phyloP scores from a whole-genome alignment of 2,888 invertebrate species.

The Sminthurides aquaticus region DNA sequence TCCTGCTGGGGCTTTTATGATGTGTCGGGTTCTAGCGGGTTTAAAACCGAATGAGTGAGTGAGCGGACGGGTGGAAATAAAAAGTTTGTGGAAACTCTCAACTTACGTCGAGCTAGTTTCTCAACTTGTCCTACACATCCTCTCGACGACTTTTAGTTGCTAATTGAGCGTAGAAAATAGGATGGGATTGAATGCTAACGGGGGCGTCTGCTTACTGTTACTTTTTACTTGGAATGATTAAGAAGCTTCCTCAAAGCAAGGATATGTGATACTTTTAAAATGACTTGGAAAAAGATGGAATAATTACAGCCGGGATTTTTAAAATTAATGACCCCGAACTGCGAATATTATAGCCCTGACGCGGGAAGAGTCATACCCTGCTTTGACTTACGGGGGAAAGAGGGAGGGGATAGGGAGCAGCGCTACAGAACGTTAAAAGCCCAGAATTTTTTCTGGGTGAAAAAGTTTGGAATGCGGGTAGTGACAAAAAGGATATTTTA shows the following conservation, averaged over 20 bases:
- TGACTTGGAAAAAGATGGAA: neutral
- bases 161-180: neutral
- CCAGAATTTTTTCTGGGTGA: too few relatives aligned
- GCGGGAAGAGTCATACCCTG: neutral
- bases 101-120: neutral
- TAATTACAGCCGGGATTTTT: neutral
- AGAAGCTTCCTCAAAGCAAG: neutral
- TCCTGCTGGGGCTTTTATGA: too few relatives aligned
- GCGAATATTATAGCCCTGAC: neutral
- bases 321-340: neutral
- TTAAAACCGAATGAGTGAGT: too few relatives aligned
- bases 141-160: neutral
- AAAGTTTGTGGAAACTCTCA: neutral
- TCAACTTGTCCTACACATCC: neutral
- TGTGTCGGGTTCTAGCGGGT: too few relatives aligned
- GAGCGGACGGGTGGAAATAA: too few relatives aligned
- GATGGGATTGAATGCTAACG: neutral
- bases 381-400: too few relatives aligned
- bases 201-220: neutral
- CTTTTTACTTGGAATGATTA: neutral
- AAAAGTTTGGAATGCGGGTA: too few relatives aligned
- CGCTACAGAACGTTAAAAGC: too few relatives aligned
- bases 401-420: too few relatives aligned
- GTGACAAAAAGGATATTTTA: too few relatives aligned
- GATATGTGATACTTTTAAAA: neutral